Base-by-base conservation (phyloP, 2,888 invertebrate species). In the Netelia fuscicornis region DNA sequence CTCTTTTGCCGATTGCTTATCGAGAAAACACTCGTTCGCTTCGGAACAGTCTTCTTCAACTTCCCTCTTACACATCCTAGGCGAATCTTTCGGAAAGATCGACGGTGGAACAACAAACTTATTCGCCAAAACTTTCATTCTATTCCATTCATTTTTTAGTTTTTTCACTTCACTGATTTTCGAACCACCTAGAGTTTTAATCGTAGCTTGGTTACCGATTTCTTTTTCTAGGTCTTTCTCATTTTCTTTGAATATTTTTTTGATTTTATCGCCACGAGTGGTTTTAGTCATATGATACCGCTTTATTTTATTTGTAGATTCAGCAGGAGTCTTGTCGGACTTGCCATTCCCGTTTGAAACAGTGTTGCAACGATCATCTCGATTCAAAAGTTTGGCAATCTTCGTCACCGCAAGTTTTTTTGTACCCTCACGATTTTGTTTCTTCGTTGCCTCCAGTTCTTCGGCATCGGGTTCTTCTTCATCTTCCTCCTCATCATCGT, bases 71-170 rank as follows among this genome's bases (percentile, higher is more conserved):
- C 86, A 87, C 44, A 54, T 67, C 48, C 20, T 75, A 6, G 70
- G 52, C 20, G 79, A 65, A 13, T 86, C 68, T 67, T 87, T 81
- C 3, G 89, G 86, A 48, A 88, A 62, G 13, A 85, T 25, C 8
- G 75, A 86, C 56, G 91, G 90, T 84, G 84, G 90, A 88, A 87
- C 89, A 88, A 58, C 54, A 2, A 85, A 72, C 30, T 81, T 82
- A 1, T 54, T 77, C 48, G 71, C 48, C 72, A 80, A 52, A 23
- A 37, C 76, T 76, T 6, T 88, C 90, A 89, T 92, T 87, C 88
- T 91, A 89, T 90, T 90, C 89, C 90, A 92, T 56, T 86, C 79
- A 25, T 82, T 81, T n/a, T 88, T 89, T 8, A 89, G 37, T 30
- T 77, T 79, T 5, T 83, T 54, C 70, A 86, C 74, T 72, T 65